Conservation (phyloP, 2,888 invertebrate species). For the Tryphoninae sp. region DNA sequence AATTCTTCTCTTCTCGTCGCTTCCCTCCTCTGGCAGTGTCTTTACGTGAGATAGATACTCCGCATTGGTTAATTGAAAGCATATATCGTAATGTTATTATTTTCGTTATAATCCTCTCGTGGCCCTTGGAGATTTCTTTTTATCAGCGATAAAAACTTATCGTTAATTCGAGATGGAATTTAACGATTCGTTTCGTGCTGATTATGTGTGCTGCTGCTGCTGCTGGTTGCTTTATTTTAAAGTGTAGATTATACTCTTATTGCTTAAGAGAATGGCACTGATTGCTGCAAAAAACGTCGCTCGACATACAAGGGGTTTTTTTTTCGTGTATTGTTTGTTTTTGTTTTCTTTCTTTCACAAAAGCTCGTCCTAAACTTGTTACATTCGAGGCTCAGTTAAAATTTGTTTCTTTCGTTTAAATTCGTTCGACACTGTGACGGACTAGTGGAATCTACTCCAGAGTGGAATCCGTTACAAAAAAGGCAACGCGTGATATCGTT, state of each 20-base stretch:
- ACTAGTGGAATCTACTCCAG: conserved; percentile 60
- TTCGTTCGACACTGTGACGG: conserved; percentile 57
- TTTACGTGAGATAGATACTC: conserved; percentile 69
- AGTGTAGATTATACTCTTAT: conserved; percentile 55
- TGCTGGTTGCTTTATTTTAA: conserved; percentile 45
- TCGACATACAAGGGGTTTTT: conserved; percentile 62
- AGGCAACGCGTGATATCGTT: conserved; percentile 79
- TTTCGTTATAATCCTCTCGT: conserved; percentile 56
- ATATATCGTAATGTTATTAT: conserved; percentile 45
- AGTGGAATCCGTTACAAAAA: conserved; percentile 75
- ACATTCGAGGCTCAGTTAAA: conserved; percentile 17
- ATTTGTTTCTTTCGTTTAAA: conserved; percentile 31
- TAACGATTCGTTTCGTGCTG: conserved; percentile 10
- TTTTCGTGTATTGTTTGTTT: conserved; percentile 53
- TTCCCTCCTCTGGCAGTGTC: conserved; percentile 73
- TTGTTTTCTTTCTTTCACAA: conserved; percentile 50
- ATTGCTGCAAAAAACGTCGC: conserved; percentile 74
- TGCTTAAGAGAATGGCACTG: conserved; percentile 80
- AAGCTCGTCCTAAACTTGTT: conserved; percentile 30
- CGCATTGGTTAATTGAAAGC: conserved; percentile 66
- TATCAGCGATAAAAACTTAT: conserved; percentile 62
- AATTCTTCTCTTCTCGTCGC: conserved; percentile 40
- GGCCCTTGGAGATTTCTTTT: conserved; percentile 66
- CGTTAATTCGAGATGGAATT: conserved; percentile 61
- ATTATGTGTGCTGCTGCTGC: conserved; percentile 8